Base-by-base conservation (phyloP, 2,888 invertebrate genomes). In the Beris chalybata region DNA sequence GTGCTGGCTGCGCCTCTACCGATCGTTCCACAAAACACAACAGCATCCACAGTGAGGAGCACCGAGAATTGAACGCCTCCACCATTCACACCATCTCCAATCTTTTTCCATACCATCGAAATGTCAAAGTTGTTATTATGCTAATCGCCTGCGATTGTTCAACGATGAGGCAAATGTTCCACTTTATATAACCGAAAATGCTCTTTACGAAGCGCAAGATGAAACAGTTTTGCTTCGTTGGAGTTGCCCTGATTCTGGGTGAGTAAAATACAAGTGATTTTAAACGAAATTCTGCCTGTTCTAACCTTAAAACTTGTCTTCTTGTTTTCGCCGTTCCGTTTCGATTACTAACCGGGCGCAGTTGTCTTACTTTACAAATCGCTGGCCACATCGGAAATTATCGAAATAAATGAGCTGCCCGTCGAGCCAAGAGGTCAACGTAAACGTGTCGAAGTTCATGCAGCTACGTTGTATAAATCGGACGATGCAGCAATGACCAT, bases 151-250 rank as follows among this genome's bases (percentile, higher is more conserved):
- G 48, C 59, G 59, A 38, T 32, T 31, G 53, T 22, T 13, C 59
- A 13, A 54, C 44, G 54, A 64, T 64, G 64, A 44, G 30, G 54
- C 45, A 22, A 45, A 43, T 9, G 30, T 13, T 30, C 29, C 44
- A 45, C 13, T 52, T 61, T 64, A 45, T 45, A 54, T 64, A 54
- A 64, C 30, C 53, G 31, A 70, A 70, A 71, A 74, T 75, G 74
- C 72, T 73, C 72, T 72, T 72, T 69, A 71, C 72, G 12, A 75
- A 73, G 64, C 73, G 74, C 64, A 74, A 74, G 71, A 75, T 76
- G 73, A 76, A 76, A 72, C 73, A 75, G 57, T 70, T 75, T 55
- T 69, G 71, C 30, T 67, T 73, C 31, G 55, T 71, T 31, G 70
- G 71, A 32, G 59, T 76, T 43, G 66, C 71, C 22, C 50, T 70